A percentile compares a stretch with the other conserved stretches of the same genome.
Evolutionary conservation across 2,113 vertebrate genomes (phyloP).

Genomic region (Paratilapia polleni): DNA sequence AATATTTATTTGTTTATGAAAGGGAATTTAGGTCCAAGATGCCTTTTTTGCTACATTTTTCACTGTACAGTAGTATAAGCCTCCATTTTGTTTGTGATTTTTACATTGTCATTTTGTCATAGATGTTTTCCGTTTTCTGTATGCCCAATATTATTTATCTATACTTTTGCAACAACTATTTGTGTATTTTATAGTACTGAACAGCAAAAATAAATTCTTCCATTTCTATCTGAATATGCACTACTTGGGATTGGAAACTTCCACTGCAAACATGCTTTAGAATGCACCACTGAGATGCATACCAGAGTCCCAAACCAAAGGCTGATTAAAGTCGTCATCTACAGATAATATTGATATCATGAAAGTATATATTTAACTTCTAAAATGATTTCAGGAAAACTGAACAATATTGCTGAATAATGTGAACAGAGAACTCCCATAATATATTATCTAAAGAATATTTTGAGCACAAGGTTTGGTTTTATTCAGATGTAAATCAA

Average conservation of each 20-base stretch:
- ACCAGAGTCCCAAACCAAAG: fast-evolving
- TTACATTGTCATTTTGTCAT: conserved; percentile 42
- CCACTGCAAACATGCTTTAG: too few species aligned
- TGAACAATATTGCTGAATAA: background rate
- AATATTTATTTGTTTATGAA: conserved; percentile 75
- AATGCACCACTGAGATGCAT: background rate
- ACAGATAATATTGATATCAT: background rate
- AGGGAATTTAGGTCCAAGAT: conserved; percentile 53
- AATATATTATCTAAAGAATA: background rate
- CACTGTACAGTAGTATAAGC: conserved; percentile 53
- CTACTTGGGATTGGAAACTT: background rate
- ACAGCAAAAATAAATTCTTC: conserved; percentile 68
- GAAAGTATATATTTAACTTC: background rate
- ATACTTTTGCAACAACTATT: conserved; percentile 79
- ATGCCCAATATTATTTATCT: conserved; percentile 89
- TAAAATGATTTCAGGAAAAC: background rate
- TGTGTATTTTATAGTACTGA: conserved; percentile 65
- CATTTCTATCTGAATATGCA: conserved; percentile 35
- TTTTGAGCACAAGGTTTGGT: background rate
- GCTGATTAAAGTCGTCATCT: background rate
- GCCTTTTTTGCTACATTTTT: conserved; percentile 41
- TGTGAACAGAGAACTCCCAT: background rate
- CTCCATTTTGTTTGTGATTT: conserved; percentile 33
- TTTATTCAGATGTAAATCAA: background rate
- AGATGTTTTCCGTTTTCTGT: conserved; percentile 81